Evolutionary conservation across 2,888 invertebrate genomes (phyloP).

Genomic region (Lordiphosa fenestrarum): DNA sequence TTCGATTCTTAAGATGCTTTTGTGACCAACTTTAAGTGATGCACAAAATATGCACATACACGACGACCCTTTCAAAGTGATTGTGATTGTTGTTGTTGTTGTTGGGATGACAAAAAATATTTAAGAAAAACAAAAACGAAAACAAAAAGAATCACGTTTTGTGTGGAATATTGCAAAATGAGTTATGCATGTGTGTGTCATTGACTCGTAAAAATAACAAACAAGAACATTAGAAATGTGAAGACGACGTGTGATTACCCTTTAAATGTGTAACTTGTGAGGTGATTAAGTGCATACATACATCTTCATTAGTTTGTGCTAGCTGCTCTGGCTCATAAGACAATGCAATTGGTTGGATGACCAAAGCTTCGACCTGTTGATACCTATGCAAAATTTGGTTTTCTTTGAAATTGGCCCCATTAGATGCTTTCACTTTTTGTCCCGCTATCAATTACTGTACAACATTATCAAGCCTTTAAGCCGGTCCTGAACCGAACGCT

Average conservation of each 20-base stretch:
- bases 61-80: constrained; percentile 65
- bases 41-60: constrained; percentile 31
- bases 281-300: too few relatives aligned
- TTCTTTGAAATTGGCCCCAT: too few relatives aligned
- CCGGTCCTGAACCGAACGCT: too few relatives aligned
- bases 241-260: constrained; percentile 4
- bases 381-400: too few relatives aligned
- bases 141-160: constrained; percentile 49
- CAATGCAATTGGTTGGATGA: too few relatives aligned
- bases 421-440: too few relatives aligned
- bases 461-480: too few relatives aligned
- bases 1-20: constrained; percentile 47
- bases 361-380: too few relatives aligned
- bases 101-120: constrained; percentile 10
- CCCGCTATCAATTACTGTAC: too few relatives aligned
- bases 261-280: not conserved
- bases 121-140: not conserved
- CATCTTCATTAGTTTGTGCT: too few relatives aligned
- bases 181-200: constrained; percentile 48
- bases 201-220: constrained; percentile 43
- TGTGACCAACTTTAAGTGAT: constrained; percentile 28
- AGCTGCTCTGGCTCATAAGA: too few relatives aligned
- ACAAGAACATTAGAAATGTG: constrained; percentile 16
- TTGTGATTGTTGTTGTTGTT: constrained; percentile 43
- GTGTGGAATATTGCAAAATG: constrained; percentile 58